Conservation (phyloP, 1,140 invertebrate genomes). For the Plectus sambesii region DNA sequence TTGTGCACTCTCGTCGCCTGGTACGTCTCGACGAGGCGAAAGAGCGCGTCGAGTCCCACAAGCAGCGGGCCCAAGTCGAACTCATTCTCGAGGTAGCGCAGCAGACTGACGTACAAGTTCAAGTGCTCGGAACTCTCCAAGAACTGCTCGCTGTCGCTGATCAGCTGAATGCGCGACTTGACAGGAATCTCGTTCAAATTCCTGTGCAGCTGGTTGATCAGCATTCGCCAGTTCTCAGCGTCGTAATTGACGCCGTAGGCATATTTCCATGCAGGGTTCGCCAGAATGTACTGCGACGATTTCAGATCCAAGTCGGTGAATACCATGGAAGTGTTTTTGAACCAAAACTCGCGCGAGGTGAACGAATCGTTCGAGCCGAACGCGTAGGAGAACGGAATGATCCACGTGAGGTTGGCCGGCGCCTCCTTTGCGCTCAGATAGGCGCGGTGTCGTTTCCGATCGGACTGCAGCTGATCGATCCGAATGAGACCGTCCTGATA, state of each 20-base stretch:
- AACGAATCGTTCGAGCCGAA: constrained; percentile 30
- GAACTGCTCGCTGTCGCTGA: constrained; percentile 40
- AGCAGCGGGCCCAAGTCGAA: constrained; percentile 36
- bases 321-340: constrained; percentile 36
- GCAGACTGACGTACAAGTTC: constrained; percentile 39
- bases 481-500: constrained; percentile 41
- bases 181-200: constrained; percentile 37
- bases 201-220: constrained; percentile 37
- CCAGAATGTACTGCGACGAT: constrained; percentile 32
- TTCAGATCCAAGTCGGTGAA: constrained; percentile 39
- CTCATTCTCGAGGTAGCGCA: constrained; percentile 35
- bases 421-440: constrained; percentile 27
- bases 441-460: constrained; percentile 32
- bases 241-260: constrained; percentile 42
- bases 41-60: constrained; percentile 38
- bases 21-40: constrained; percentile 34
- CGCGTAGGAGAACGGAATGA: constrained; percentile 15
- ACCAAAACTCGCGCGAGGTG: constrained; percentile 43
- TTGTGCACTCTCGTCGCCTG: constrained; percentile 29
- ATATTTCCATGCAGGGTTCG: constrained; percentile 42
- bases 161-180: constrained; percentile 41
- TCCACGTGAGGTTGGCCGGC: too few relatives aligned
- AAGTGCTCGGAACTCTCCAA: constrained; percentile 34
- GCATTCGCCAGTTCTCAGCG: constrained; percentile 36
- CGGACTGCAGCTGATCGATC: constrained; percentile 26